Conservation (phyloP, 2,888 invertebrate species). For the Zygaena filipendulae region DNA sequence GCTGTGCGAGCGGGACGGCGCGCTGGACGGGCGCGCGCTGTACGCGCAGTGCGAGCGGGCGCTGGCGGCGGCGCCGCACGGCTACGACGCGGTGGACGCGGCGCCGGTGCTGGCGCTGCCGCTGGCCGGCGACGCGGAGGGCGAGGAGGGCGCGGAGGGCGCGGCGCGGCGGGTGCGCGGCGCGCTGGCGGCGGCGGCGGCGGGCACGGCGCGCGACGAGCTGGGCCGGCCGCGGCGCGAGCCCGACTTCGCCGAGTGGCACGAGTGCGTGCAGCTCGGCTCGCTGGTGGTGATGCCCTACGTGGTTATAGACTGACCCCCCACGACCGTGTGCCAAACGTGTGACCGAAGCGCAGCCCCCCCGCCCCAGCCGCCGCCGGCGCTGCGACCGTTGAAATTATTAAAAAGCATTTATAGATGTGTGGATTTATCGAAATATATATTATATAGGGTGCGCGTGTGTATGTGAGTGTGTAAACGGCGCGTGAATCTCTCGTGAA, state of each 20-base stretch:
- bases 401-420: too few relatives aligned
- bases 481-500: constrained; percentile 4
- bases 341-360: too few relatives aligned
- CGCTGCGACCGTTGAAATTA: not conserved
- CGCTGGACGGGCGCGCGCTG: constrained; percentile 34
- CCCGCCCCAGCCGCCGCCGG: constrained; percentile 1
- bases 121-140: constrained; percentile 14
- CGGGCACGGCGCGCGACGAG: constrained; percentile 21
- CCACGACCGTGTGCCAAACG: constrained; percentile 13
- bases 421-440: too few relatives aligned
- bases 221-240: constrained; percentile 34
- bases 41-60: constrained; percentile 26
- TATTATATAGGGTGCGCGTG: too few relatives aligned
- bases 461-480: not conserved
- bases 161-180: constrained; percentile 16
- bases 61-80: constrained; percentile 26
- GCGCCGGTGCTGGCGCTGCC: constrained; percentile 30
- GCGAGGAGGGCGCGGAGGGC: constrained; percentile 15
- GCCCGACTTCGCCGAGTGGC: constrained; percentile 87
- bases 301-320: constrained; percentile 89
- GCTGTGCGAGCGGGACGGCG: too few relatives aligned
- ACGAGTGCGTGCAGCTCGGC: constrained; percentile 84
- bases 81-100: constrained; percentile 27
- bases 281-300: constrained; percentile 95
- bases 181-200: constrained; percentile 17